These are phyloP conservation scores for Prunella fulvescens DNA, from an alignment of 2,113 vertebrate species.

Conservation along the genomic window DNA sequence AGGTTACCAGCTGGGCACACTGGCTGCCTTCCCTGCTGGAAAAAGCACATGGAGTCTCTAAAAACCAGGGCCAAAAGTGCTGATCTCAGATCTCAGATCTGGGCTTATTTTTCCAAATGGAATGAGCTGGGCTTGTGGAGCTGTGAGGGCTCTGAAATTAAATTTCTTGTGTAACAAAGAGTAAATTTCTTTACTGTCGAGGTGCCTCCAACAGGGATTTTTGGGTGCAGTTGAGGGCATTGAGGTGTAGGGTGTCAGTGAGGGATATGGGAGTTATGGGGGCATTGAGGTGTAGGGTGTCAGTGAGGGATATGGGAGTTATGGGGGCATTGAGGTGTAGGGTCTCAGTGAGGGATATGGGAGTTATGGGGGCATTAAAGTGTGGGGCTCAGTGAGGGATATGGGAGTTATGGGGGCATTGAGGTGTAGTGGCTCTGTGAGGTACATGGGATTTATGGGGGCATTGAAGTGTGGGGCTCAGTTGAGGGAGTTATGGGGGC, in stretches of 20 bases:
- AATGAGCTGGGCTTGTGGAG: background rate
- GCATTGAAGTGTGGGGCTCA: background rate
- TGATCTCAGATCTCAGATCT: background rate
- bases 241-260: background rate
- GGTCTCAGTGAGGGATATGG: rapidly evolving
- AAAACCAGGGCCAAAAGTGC: background rate
- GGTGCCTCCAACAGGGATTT: background rate
- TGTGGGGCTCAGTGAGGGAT: background rate
- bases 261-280: rapidly evolving
- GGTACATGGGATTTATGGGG: background rate
- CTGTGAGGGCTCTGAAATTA: background rate
- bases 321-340: background rate
- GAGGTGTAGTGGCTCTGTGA: no score
- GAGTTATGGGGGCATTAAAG: background rate
- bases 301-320: background rate
- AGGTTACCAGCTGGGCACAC: background rate
- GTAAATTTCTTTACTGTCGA: background rate
- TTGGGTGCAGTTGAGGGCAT: background rate
- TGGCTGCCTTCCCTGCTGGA: background rate
- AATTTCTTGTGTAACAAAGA: background rate
- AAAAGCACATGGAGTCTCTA: background rate
- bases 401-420: background rate
- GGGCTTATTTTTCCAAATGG: background rate
- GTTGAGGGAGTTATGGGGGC: background rate
- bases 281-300: background rate